phyloP scores from a whole-genome alignment of 2,888 invertebrate species.

The Ornithoptera alexandrae region DNA sequence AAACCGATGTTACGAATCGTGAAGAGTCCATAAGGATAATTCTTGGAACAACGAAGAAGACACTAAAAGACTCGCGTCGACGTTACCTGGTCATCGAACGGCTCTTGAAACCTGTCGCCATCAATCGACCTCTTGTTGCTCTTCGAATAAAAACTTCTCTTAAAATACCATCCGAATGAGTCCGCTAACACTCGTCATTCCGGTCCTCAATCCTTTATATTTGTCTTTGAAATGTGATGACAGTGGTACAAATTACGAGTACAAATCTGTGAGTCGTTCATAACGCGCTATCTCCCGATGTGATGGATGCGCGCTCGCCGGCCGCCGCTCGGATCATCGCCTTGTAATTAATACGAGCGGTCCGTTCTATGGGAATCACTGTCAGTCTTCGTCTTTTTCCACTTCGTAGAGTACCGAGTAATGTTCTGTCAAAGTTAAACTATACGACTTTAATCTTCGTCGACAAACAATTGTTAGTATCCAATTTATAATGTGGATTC shows the following conservation, averaged over 20 bases:
- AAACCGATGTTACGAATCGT: constrained; percentile 46
- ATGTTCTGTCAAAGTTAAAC: constrained; percentile 52
- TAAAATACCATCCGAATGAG: constrained; percentile 75
- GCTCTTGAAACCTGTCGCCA: constrained; percentile 79
- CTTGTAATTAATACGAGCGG: constrained; percentile 73
- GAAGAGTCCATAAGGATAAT: constrained; percentile 69
- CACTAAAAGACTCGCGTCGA: constrained; percentile 61
- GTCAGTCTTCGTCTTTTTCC: constrained; percentile 69
- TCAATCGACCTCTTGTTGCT: constrained; percentile 78
- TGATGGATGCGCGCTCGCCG: constrained; percentile 45
- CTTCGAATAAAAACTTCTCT: constrained; percentile 77
- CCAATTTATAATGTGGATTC: constrained; percentile 38
- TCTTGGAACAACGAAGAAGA: constrained; percentile 69
- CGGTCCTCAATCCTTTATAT: constrained; percentile 78
- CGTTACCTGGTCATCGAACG: constrained; percentile 69
- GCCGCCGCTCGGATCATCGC: constrained; percentile 61
- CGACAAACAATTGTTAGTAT: constrained; percentile 50
- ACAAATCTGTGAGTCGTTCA: constrained; percentile 78
- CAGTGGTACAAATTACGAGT: constrained; percentile 79
- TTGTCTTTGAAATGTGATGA: constrained; percentile 81
- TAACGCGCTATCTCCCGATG: constrained; percentile 72
- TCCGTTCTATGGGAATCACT: constrained; percentile 68
- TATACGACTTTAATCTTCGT: constrained; percentile 23
- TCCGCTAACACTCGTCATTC: constrained; percentile 77
- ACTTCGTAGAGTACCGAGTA: constrained; percentile 61